Conservation (phyloP, 2,797 vertebrate species). For the Oreochromis grahami region DNA sequence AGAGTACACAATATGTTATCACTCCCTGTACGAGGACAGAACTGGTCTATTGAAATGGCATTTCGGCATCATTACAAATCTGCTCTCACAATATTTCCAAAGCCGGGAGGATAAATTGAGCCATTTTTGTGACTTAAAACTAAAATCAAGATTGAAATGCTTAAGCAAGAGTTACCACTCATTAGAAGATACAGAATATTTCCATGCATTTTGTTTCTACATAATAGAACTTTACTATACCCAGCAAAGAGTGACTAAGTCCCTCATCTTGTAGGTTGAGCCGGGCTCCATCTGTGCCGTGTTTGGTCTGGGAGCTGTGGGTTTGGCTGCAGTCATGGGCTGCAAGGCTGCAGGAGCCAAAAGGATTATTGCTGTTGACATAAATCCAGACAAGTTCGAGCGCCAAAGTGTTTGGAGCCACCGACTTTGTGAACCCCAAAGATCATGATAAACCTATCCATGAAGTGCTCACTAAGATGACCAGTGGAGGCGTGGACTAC, state of each 20-base stretch:
- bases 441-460: slow-evolving; percentile 85
- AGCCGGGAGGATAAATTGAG: neutral
- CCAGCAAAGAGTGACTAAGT: neutral
- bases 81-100: neutral
- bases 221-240: neutral
- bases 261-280: neutral
- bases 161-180: neutral
- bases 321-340: slow-evolving; percentile 92
- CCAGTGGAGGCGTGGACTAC: slow-evolving; percentile 88
- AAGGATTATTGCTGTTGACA: slow-evolving; percentile 87
- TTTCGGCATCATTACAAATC: neutral
- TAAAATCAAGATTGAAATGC: neutral
- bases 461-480: slow-evolving; percentile 86
- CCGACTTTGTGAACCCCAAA: slow-evolving; percentile 88
- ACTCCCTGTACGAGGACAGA: neutral
- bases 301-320: slow-evolving; percentile 92
- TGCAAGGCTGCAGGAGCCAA: slow-evolving; percentile 88
- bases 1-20: neutral
- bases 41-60: neutral
- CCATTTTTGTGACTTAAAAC: neutral
- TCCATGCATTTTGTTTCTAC: neutral
- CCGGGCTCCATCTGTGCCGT: slow-evolving; percentile 57
- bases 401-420: slow-evolving; percentile 88
- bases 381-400: slow-evolving; percentile 87
- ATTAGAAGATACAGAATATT: neutral